These are phyloP conservation scores for Phrynocephalus versicolor DNA, from an alignment of 2,113 vertebrate genomes.

Conservation along the genomic window DNA sequence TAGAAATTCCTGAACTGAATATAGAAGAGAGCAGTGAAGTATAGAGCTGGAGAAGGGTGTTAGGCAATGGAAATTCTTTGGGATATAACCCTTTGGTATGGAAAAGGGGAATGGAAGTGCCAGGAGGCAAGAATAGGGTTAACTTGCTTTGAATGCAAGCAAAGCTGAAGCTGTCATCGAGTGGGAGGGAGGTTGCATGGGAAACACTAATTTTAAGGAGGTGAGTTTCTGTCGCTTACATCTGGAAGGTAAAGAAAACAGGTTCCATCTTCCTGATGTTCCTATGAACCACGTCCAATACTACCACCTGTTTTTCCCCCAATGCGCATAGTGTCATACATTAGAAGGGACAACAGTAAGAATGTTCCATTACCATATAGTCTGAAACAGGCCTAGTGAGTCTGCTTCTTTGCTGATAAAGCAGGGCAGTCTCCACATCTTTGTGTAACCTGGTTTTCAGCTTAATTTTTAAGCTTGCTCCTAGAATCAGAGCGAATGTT, in stretches of 20 bases:
- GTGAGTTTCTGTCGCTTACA: neutral
- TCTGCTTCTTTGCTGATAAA: conserved; percentile 36
- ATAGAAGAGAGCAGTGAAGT: neutral
- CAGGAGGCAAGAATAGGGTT: neutral
- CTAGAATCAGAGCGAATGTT: neutral
- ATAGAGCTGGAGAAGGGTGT: neutral
- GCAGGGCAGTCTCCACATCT: conserved; percentile 47
- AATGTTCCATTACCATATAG: conserved; percentile 28
- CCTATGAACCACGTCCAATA: neutral
- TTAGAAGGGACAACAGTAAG: conserved; percentile 34
- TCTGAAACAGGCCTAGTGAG: neutral
- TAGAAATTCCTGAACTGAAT: neutral
- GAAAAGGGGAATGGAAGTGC: neutral
- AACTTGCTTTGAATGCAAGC: neutral
- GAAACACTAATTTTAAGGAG: neutral
- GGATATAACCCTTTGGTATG: neutral
- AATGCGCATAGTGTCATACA: neutral
- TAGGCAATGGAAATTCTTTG: neutral
- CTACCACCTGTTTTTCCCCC: neutral
- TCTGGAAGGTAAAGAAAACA: neutral
- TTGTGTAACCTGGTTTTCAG: conserved; percentile 48
- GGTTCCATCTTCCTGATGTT: neutral
- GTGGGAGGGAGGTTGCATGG: neutral
- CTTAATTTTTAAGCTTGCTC: conserved; percentile 45
- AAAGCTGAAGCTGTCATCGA: neutral